Conservation (phyloP, 2,113 vertebrate species). For the Entosphenus tridentatus region DNA sequence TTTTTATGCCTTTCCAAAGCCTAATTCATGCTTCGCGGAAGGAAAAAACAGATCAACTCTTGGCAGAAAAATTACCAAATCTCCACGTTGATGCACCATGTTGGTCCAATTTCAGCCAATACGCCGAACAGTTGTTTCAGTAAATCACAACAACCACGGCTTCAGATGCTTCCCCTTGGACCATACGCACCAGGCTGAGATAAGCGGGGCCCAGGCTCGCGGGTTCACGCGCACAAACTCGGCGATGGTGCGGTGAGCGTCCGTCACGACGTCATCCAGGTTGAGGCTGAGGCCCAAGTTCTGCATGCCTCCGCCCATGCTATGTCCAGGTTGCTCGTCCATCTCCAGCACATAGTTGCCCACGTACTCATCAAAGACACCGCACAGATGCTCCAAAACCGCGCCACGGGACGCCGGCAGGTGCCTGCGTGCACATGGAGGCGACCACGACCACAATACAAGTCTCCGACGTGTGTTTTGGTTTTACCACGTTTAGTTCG, state of each 20-base stretch:
- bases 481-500: too few relatives aligned
- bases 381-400: conserved; percentile 53
- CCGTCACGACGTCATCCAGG: conserved; percentile 55
- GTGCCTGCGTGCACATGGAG: conserved; percentile 15
- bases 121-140: too few relatives aligned
- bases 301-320: conserved; percentile 16
- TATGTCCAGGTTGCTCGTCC: conserved; percentile 17
- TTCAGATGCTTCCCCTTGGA: too few relatives aligned
- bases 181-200: conserved; percentile 38
- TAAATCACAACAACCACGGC: too few relatives aligned
- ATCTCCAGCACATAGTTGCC: conserved; percentile 37
- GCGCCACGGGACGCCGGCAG: conserved; percentile 57
- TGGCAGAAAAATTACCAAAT: too few relatives aligned
- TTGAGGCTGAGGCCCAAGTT: conserved; percentile 22
- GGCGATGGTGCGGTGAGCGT: conserved; percentile 39
- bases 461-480: too few relatives aligned
- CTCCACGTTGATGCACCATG: too few relatives aligned
- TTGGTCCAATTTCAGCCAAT: too few relatives aligned
- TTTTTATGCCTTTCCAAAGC: too few relatives aligned
- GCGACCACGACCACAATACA: too few relatives aligned
- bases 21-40: too few relatives aligned
- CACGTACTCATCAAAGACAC: conserved; percentile 64
- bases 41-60: too few relatives aligned
- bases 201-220: conserved; percentile 56
- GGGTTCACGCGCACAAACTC: conserved; percentile 57